These are phyloP conservation scores for Glaucidium brasilianum DNA, from an alignment of 2,113 vertebrate genomes.

Conservation along the genomic window DNA sequence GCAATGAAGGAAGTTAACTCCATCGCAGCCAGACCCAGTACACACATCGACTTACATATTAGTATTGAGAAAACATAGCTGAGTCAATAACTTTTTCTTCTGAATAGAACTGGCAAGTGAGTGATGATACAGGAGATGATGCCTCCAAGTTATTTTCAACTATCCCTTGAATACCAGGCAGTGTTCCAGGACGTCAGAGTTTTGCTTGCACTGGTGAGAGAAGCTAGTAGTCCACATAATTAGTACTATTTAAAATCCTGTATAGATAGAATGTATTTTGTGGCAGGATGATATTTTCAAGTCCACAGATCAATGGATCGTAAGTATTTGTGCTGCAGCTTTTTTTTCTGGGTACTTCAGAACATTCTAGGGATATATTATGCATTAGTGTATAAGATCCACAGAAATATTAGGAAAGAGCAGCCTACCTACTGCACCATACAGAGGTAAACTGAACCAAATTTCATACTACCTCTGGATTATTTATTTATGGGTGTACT, in stretches of 20 bases:
- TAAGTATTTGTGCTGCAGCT: neutral
- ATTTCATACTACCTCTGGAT: neutral
- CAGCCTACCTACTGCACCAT: neutral
- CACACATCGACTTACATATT: neutral
- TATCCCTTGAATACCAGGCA: neutral
- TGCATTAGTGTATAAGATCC: neutral
- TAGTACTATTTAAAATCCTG: neutral
- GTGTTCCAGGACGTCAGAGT: neutral
- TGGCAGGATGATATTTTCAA: neutral
- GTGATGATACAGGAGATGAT: neutral
- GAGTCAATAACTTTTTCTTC: neutral
- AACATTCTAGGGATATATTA: neutral
- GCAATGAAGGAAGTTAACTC: neutral
- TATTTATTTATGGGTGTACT: neutral
- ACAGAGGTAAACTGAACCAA: neutral
- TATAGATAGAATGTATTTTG: neutral
- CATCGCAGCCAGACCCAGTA: neutral
- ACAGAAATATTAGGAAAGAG: neutral
- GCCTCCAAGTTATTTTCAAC: neutral
- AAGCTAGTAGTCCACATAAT: neutral
- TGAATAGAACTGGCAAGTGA: neutral
- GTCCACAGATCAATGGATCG: rapidly evolving
- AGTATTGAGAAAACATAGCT: neutral
- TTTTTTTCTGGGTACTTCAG: neutral
- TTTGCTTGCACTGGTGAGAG: neutral